Percentiles rank a stretch among this genome's conserved stretches.
These are phyloP conservation scores for Agapornis canus DNA, from an alignment of 2,797 vertebrate species.

Conservation along the genomic window DNA sequence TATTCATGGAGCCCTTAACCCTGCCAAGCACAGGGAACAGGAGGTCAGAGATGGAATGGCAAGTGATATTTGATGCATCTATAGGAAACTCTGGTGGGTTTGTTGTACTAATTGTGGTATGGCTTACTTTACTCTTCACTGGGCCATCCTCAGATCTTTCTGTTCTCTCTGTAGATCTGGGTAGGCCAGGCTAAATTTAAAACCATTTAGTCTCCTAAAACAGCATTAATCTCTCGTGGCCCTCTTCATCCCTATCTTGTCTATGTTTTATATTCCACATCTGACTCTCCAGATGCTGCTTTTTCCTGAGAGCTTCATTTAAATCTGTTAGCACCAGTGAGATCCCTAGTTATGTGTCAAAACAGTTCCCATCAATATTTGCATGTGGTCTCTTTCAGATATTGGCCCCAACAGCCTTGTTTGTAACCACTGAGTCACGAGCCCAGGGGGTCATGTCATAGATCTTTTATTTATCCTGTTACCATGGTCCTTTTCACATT, in stretches of 20 bases:
- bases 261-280: neutral
- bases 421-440: neutral
- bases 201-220: neutral
- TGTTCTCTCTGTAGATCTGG: neutral
- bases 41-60: neutral
- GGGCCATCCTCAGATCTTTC: neutral
- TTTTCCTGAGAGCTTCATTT: neutral
- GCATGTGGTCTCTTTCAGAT: neutral
- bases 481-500: neutral
- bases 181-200: neutral
- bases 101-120: neutral
- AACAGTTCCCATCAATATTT: neutral
- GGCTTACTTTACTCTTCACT: constrained; percentile 3
- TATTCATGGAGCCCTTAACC: rapidly evolving
- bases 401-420: neutral
- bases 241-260: neutral
- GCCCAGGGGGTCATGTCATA: rapidly evolving
- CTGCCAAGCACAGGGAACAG: rapidly evolving
- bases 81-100: neutral
- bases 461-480: neutral
- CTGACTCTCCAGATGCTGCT: neutral
- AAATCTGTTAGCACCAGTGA: neutral
- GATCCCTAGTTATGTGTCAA: neutral
- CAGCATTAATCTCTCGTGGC: rapidly evolving
- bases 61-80: rapidly evolving